Evolutionary conservation across 2,888 invertebrate genomes (phyloP), one percentile per base, ranked within the genome.

Genomic region (Stenodema calcarata): DNA sequence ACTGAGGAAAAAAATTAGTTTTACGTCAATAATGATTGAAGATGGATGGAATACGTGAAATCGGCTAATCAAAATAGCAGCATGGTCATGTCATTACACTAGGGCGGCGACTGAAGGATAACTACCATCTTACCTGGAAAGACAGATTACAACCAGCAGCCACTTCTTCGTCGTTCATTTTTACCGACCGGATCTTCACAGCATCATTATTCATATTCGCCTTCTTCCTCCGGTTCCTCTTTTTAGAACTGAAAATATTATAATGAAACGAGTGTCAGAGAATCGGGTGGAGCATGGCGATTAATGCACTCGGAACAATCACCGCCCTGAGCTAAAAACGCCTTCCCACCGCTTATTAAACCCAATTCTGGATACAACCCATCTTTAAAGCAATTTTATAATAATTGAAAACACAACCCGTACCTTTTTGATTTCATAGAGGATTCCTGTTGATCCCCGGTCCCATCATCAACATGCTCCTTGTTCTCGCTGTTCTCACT

Each of bases 111-210:
- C 62, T 62, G 27, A 35, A 2, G 62, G 62, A 14, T 9, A 18
- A 23, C 62, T 18, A 18, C 3, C 23, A 62, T 7, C 85, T 42
- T 70, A 89, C 90, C 89, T 90, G 94, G 88, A 95, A 92, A n/a
- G 94, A 94, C 90, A 95, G 93, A 89, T 94, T 94, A 89, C 92
- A 92, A 12, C 92, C 90, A 27, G 91, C 91, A 85, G 88, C 89
- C 35, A 88, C 87, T 87, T 90, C 90, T 83, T 90, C 89, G 50
- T 89, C 88, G 50, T 89, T 89, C 12, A 89, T 88, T 78, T 90
- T 90, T 82, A 90, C 90, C 73, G 90, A 90, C 87, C 91, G 90
- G 27, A 87, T 84, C 62, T 91, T 91, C 86, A 89, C 90, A 12
- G 90, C 89, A 9, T 90, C 89, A 75, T 91, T 90, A 28, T 91